Conservation (phyloP, 2,888 invertebrate species). For the Ophonus ardosiacus region DNA sequence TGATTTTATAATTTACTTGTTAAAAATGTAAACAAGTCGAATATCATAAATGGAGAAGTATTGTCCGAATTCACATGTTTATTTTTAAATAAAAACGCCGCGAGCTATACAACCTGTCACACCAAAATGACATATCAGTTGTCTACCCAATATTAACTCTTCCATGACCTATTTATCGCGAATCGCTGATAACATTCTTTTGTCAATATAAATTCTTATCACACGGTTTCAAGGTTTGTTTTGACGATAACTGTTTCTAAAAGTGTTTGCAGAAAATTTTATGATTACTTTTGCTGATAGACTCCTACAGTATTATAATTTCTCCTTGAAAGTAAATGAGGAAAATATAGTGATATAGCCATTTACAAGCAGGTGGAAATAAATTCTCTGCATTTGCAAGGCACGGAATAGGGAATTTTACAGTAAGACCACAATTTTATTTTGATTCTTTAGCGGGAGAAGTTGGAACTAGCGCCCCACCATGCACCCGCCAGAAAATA, state of each 20-base stretch:
- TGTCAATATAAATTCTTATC: slow-evolving; percentile 42
- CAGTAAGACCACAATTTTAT: neutral
- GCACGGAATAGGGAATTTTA: neutral
- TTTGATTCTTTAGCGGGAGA: too few relatives aligned
- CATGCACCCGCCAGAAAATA: too few relatives aligned
- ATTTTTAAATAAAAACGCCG: slow-evolving; percentile 26
- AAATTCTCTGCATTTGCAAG: neutral
- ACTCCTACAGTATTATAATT: slow-evolving; percentile 29
- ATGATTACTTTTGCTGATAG: slow-evolving; percentile 25
- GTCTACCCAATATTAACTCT: slow-evolving; percentile 25
- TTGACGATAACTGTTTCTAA: slow-evolving; percentile 47
- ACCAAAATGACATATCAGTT: slow-evolving; percentile 36
- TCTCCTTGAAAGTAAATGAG: slow-evolving; percentile 49
- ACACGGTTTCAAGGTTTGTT: slow-evolving; percentile 39
- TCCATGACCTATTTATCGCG: slow-evolving; percentile 43
- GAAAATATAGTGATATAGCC: slow-evolving; percentile 35
- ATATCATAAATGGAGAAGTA: neutral
- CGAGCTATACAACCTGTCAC: slow-evolving; percentile 38
- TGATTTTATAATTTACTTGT: too few relatives aligned
- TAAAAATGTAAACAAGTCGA: too few relatives aligned
- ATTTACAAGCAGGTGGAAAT: slow-evolving; percentile 24
- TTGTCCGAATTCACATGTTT: neutral
- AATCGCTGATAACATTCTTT: slow-evolving; percentile 42
- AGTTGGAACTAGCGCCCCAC: too few relatives aligned
- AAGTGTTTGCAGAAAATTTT: slow-evolving; percentile 46